These are phyloP conservation scores for Hipparchia sbordonii DNA, from an alignment of 2,888 invertebrate genomes.

Conservation along the genomic window DNA sequence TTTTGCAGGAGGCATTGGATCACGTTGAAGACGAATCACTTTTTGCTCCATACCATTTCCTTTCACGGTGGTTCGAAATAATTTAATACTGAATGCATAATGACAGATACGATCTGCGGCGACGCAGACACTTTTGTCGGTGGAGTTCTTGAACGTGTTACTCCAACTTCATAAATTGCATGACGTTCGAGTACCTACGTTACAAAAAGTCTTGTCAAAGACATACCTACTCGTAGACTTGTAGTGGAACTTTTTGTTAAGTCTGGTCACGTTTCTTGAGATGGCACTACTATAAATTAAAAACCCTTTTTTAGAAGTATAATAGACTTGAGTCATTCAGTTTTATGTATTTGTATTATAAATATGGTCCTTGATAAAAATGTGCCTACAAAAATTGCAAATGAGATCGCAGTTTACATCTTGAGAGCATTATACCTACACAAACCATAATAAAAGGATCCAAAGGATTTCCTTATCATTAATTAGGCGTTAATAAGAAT, in stretches of 20 bases:
- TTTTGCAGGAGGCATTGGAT: slow-evolving; percentile 40
- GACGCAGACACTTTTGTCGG: slow-evolving; percentile 51
- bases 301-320: slow-evolving; percentile 21
- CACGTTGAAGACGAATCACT: slow-evolving; percentile 42
- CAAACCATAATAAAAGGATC: background rate
- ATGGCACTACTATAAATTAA: slow-evolving; percentile 21
- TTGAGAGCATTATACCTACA: background rate
- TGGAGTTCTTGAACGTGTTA: slow-evolving; percentile 33
- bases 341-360: slow-evolving; percentile 29
- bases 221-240: slow-evolving; percentile 34
- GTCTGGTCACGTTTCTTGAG: slow-evolving; percentile 39
- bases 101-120: slow-evolving; percentile 47
- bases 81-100: slow-evolving; percentile 42
- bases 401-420: background rate
- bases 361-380: background rate
- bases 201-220: slow-evolving; percentile 41
- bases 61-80: slow-evolving; percentile 41
- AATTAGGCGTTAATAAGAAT: background rate
- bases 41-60: slow-evolving; percentile 44
- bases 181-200: slow-evolving; percentile 36
- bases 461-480: background rate
- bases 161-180: slow-evolving; percentile 34
- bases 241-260: slow-evolving; percentile 47
- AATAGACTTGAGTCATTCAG: slow-evolving; percentile 34
- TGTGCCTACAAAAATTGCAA: background rate